phyloP scores from a whole-genome alignment of 2,888 invertebrate genomes.

The Nesidiocoris tenuis region DNA sequence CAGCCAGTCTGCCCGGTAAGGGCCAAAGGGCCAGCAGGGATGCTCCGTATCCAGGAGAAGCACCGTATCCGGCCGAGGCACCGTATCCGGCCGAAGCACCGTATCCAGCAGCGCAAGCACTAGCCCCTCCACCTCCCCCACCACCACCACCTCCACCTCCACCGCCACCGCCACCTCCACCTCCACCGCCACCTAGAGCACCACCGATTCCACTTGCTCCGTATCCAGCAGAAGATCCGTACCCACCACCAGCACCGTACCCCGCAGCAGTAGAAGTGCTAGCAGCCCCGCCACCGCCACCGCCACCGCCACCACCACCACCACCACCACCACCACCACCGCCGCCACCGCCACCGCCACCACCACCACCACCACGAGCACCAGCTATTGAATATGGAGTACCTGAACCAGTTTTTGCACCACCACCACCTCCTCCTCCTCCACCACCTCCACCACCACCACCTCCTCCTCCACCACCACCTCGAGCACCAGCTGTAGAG shows the following conservation, averaged over 20 bases:
- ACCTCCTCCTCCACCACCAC: conserved; percentile 12
- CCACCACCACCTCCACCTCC: not conserved
- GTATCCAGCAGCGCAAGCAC: not conserved
- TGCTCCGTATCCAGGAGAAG: conserved; percentile 8
- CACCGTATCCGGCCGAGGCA: not conserved
- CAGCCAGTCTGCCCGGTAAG: not conserved
- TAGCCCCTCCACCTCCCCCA: not conserved
- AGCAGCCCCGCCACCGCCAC: conserved; percentile 15
- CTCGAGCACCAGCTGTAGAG: conserved; percentile 5
- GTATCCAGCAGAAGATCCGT: conserved; percentile 16
- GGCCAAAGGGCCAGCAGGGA: not conserved
- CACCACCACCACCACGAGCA: conserved; percentile 19
- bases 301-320: conserved; percentile 31
- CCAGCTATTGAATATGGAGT: conserved; percentile 23
- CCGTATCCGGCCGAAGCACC: conserved; percentile 3
- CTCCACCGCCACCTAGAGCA: conserved; percentile 7
- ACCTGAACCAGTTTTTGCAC: not conserved
- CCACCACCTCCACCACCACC: conserved; percentile 29
- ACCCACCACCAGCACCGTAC: conserved; percentile 26
- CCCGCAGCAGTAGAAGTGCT: conserved; percentile 1
- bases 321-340: conserved; percentile 27
- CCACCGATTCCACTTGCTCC: not conserved
- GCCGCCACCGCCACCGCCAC: not conserved
- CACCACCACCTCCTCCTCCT: conserved; percentile 27
- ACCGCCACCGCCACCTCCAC: conserved; percentile 1